Conservation (phyloP, 92 coral and sea anemone species). For the Epizoanthus illoricatus region DNA sequence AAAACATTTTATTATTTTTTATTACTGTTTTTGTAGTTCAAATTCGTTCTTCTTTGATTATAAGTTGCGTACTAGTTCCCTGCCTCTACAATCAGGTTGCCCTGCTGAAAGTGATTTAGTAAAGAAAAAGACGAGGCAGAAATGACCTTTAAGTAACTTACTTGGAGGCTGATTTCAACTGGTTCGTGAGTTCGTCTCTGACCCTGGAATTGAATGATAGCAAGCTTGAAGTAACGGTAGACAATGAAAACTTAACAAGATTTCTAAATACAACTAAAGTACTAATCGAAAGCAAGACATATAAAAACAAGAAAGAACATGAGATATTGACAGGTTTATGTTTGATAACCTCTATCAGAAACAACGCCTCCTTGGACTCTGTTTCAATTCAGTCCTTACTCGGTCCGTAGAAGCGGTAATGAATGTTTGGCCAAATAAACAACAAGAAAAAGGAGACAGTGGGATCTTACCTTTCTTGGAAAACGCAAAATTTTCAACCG, state of each 20-base stretch:
- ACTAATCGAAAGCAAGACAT: not conserved
- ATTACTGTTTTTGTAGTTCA: too few relatives aligned
- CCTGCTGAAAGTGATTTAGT: not conserved
- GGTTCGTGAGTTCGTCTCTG: conserved; percentile 81
- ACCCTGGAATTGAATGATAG: conserved; percentile 54
- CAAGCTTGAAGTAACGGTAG: not conserved
- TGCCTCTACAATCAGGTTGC: not conserved
- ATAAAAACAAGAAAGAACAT: not conserved
- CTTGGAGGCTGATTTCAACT: conserved; percentile 89
- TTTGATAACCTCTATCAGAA: not conserved
- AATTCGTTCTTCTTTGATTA: too few relatives aligned
- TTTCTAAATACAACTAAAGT: not conserved
- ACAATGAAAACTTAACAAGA: not conserved
- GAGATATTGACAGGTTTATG: too few relatives aligned
- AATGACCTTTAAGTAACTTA: conserved; percentile 9
- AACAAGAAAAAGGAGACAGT: too few relatives aligned
- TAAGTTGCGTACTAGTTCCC: too few relatives aligned
- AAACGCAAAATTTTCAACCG: too few relatives aligned
- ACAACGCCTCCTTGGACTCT: too few relatives aligned
- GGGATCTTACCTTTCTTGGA: too few relatives aligned
- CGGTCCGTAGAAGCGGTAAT: too few relatives aligned
- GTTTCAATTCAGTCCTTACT: too few relatives aligned
- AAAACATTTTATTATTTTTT: too few relatives aligned
- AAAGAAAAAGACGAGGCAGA: not conserved
- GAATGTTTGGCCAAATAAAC: too few relatives aligned